Evolutionary conservation across 2,797 vertebrate genomes (phyloP).

Genomic region (Oreochromis grahami): DNA sequence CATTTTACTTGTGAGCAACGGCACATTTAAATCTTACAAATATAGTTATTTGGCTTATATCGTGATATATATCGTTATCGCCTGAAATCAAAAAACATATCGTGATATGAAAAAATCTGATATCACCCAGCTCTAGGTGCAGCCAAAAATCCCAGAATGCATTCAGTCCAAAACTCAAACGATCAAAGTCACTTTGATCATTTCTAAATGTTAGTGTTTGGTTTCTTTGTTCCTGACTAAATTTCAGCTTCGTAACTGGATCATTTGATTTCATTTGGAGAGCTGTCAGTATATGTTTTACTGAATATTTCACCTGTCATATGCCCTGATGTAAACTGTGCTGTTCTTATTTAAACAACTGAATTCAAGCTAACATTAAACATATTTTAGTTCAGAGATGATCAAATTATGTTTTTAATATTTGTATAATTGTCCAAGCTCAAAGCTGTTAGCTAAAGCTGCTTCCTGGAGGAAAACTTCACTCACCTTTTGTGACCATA

Average conservation of each 20-base stretch:
- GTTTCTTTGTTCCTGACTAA: background rate
- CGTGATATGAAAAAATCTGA: too few species aligned
- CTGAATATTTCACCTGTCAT: background rate
- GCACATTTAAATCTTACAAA: too few species aligned
- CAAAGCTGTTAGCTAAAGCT: background rate
- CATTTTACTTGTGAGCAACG: too few species aligned
- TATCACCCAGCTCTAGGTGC: background rate
- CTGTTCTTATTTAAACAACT: background rate
- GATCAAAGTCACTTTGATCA: background rate
- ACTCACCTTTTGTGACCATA: background rate
- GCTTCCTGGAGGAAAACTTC: background rate
- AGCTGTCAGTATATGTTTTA: background rate
- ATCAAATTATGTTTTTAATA: background rate
- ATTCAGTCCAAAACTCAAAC: background rate
- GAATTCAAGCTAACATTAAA: background rate
- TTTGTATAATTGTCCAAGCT: background rate
- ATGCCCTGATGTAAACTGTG: rapidly evolving
- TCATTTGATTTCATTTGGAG: rapidly evolving
- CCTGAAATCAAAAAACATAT: too few species aligned
- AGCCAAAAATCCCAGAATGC: background rate
- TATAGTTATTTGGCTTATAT: too few species aligned
- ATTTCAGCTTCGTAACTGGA: background rate
- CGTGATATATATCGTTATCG: too few species aligned
- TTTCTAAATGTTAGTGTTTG: background rate
- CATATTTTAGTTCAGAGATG: background rate